These are phyloP conservation scores for Halictus rubicundus DNA, from an alignment of 1,140 invertebrate species.

Conservation along the genomic window DNA sequence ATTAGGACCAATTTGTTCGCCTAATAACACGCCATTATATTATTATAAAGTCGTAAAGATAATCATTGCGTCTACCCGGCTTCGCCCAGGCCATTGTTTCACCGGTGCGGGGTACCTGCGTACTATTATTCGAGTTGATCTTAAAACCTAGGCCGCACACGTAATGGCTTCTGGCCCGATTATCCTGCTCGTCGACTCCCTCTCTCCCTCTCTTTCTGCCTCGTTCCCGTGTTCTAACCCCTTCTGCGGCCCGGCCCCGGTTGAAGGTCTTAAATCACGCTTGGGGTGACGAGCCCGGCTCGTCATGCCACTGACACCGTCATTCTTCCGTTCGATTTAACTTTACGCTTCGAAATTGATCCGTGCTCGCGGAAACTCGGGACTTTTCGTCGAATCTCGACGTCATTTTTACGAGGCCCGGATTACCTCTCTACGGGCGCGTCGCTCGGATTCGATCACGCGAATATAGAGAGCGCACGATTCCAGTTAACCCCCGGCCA, in stretches of 20 bases:
- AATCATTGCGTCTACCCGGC: slow-evolving; percentile 43
- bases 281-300: not conserved
- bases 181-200: not conserved
- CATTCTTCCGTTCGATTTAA: not conserved
- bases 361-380: not conserved
- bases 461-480: too few species aligned
- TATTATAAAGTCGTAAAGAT: slow-evolving; percentile 51
- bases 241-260: not conserved
- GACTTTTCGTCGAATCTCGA: not conserved
- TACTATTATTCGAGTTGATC: slow-evolving; percentile 6
- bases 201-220: too few species aligned
- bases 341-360: not conserved
- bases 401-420: not conserved
- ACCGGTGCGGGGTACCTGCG: slow-evolving; percentile 1
- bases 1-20: slow-evolving; percentile 44
- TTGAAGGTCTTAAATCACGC: slow-evolving; percentile 7
- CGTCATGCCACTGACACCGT: not conserved
- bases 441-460: too few species aligned
- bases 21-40: slow-evolving; percentile 43
- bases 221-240: slow-evolving; percentile 1
- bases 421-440: too few species aligned
- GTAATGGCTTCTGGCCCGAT: slow-evolving; percentile 12
- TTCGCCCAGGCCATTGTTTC: slow-evolving; percentile 40
- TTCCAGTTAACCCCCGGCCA: too few species aligned
- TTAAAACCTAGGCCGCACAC: slow-evolving; percentile 12